phyloP scores from a whole-genome alignment of 2,113 vertebrate genomes.

The Collichthys lucidus region DNA sequence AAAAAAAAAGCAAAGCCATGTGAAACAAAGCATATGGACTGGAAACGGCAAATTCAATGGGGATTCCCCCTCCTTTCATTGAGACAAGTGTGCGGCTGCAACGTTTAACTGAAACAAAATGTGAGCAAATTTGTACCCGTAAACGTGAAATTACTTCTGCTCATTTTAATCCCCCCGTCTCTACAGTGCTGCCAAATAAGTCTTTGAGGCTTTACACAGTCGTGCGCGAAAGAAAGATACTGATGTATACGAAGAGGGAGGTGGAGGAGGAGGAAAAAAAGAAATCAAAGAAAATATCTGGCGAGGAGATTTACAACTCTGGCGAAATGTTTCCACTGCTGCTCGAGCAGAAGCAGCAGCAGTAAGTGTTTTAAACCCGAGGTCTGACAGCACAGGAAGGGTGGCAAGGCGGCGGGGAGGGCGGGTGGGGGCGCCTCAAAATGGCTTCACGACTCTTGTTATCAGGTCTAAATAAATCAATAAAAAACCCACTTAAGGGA shows the following conservation, averaged over 20 bases:
- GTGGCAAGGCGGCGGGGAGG: conserved; percentile 46
- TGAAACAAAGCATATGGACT: conserved; percentile 74
- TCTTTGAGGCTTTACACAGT: conserved; percentile 61
- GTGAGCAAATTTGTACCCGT: conserved; percentile 64
- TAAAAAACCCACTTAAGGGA: conserved; percentile 65
- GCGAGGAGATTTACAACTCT: conserved; percentile 79
- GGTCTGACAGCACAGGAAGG: conserved; percentile 60
- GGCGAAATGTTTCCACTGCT: conserved; percentile 71
- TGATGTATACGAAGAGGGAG: conserved; percentile 25
- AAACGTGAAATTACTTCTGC: conserved; percentile 58
- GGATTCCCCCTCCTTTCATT: conserved; percentile 47
- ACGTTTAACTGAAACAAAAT: conserved; percentile 64
- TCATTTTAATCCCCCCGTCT: conserved; percentile 43
- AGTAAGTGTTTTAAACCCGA: conserved; percentile 63
- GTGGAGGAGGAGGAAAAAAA: conserved; percentile 18
- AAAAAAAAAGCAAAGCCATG: conserved; percentile 50
- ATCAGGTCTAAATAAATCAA: conserved; percentile 80
- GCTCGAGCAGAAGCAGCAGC: conserved; percentile 71
- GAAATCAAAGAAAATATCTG: conserved; percentile 80
- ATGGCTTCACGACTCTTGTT: conserved; percentile 80
- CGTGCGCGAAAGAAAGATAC: conserved; percentile 30
- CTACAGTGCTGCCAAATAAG: conserved; percentile 43
- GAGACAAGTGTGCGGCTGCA: conserved; percentile 61
- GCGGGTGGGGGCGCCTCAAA: conserved; percentile 37
- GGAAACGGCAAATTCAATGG: conserved; percentile 58